Evolutionary conservation across 2,113 vertebrate genomes (phyloP).

Genomic region (Campylomormyrus numenius): DNA sequence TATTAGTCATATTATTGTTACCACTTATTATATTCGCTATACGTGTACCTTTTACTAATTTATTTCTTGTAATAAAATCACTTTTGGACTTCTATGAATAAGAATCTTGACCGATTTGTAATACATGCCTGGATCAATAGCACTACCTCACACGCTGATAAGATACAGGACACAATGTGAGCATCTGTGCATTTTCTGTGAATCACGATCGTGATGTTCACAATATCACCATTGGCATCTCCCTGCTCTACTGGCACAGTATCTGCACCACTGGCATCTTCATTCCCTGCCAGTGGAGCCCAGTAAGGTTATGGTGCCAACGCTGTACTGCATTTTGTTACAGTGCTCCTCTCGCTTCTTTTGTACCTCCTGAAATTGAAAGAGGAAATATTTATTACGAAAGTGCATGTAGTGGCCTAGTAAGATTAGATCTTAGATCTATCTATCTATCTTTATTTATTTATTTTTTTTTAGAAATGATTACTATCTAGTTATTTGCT

Average conservation of each 20-base stretch:
- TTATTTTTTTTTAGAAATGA: not conserved
- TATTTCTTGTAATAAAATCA: not conserved
- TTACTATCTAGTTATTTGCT: not conserved
- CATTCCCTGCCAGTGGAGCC: slow-evolving; percentile 6
- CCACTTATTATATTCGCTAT: not conserved
- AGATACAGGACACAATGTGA: not conserved
- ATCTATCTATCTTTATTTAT: no score
- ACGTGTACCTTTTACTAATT: not conserved
- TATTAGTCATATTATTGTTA: not conserved
- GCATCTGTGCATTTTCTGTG: not conserved
- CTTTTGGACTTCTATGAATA: not conserved
- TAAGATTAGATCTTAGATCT: not conserved
- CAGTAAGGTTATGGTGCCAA: slow-evolving; percentile 48
- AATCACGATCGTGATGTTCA: not conserved
- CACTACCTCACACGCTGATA: not conserved
- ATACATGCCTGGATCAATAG: not conserved
- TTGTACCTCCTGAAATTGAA: slow-evolving; percentile 47
- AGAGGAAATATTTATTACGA: not conserved
- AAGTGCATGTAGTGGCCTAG: not conserved
- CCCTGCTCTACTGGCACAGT: not conserved
- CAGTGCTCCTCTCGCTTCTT: slow-evolving; percentile 39
- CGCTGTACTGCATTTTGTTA: slow-evolving; percentile 45
- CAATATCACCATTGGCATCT: not conserved
- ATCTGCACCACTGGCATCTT: not conserved
- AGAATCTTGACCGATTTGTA: not conserved